These are phyloP conservation scores for Dendronephthya gigantea DNA, from an alignment of 64 coral and sea anemone genomes.

Conservation along the genomic window DNA sequence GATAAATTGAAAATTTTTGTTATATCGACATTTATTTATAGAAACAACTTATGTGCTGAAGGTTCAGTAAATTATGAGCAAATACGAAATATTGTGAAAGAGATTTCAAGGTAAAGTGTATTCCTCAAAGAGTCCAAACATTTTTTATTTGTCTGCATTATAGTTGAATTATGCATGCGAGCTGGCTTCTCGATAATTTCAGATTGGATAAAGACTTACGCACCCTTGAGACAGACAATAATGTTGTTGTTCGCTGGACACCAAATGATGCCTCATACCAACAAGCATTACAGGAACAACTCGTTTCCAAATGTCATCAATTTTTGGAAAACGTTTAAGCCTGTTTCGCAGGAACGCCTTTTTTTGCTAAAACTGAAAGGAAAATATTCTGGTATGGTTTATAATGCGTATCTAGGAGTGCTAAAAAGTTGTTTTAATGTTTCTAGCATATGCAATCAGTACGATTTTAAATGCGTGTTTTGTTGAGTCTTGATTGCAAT, in stretches of 20 bases:
- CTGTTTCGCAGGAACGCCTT: constrained; percentile 8
- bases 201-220: neutral
- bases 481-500: neutral
- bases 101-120: neutral
- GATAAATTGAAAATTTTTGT: neutral
- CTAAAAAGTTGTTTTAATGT: too few species aligned
- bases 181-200: too few species aligned
- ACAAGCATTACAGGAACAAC: neutral
- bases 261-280: neutral
- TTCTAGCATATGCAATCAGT: too few species aligned
- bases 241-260: constrained; percentile 3
- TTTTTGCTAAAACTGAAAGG: constrained; percentile 23
- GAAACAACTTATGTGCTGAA: neutral
- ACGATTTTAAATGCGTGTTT: too few species aligned
- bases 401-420: too few species aligned
- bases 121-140: neutral
- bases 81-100: neutral
- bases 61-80: neutral
- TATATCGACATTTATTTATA: neutral
- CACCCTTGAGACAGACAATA: neutral
- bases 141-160: neutral
- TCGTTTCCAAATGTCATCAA: neutral
- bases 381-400: constrained; percentile 21
- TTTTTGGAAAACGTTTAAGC: neutral
- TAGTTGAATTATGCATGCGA: neutral